Conservation (phyloP, 2,888 invertebrate species). For the Luffia ferchaultella region DNA sequence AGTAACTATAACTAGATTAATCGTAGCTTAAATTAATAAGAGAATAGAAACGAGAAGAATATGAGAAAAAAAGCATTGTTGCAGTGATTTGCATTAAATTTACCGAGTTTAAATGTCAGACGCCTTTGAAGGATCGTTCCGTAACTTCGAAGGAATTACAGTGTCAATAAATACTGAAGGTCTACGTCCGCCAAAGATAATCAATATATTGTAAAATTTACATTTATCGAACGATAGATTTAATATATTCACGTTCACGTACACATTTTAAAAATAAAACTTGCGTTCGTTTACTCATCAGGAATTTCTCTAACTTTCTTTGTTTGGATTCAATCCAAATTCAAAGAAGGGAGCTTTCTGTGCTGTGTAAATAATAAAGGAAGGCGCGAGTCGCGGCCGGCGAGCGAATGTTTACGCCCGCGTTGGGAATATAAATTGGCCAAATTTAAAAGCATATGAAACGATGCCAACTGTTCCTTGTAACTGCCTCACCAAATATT, state of each 20-base stretch:
- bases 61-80: too few relatives aligned
- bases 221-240: too few relatives aligned
- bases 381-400: conserved; percentile 22
- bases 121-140: too few relatives aligned
- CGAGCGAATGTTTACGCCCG: conserved; percentile 27
- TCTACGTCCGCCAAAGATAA: too few relatives aligned
- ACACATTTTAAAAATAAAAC: neutral
- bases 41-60: too few relatives aligned
- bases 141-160: too few relatives aligned
- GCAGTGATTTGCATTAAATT: too few relatives aligned
- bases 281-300: conserved; percentile 1
- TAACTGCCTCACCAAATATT: neutral
- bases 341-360: conserved; percentile 6
- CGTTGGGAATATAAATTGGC: conserved; percentile 35
- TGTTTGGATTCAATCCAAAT: conserved; percentile 10
- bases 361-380: conserved; percentile 36
- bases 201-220: too few relatives aligned
- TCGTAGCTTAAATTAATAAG: too few relatives aligned
- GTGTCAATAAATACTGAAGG: too few relatives aligned
- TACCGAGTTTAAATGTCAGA: too few relatives aligned
- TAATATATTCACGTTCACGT: neutral
- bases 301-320: conserved; percentile 7
- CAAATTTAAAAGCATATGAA: conserved; percentile 33
- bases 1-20: too few relatives aligned
- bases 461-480: conserved; percentile 10